Base-by-base conservation (phyloP, 92 coral and sea anemone genomes). In the Zoanthus sansibaricus region DNA sequence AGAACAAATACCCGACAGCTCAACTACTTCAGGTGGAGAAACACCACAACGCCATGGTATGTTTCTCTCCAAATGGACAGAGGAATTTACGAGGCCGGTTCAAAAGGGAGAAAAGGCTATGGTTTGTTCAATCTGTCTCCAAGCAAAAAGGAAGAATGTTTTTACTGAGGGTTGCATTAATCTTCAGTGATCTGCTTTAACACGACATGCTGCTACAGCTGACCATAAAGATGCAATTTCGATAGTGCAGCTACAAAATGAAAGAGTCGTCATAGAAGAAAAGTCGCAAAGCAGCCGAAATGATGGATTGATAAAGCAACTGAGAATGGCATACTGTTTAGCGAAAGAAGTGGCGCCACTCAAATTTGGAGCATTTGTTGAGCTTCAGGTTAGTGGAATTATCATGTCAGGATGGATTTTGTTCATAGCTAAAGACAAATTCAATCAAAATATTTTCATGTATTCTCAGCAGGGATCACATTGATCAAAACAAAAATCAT, bases 91-190 rank as follows among this genome's bases (percentile, higher is more conserved):
- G 69, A 30, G 47, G 82, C 82, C 55, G 82, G 69, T 55, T 77
- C 47, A 77, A 77, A 77, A 56, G 70, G 82, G 68, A 77, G 82
- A 56, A 77, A 77, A 16, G 17, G 51, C 82, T 20, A 77, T 77
- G 82, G 48, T 56, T 59, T 77, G 69, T 77, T 25, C 51, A 30
- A 77, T 77, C 25, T 54, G 82, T 77, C 55, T 54, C 45, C 45
- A 32, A 77, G 89, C 75, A 44, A 59, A 76, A 75, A 75, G 79
- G 70, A 61, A 86, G 84, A 86, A 86, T 69, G 84, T 2, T 82
- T 86, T 86, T 71, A 67, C 89, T 71, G 71, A 78, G 48, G 78
- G 85, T 76, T 86, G 84, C 67, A 86, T 55, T 45, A 66, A 86
- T 42, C 55, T 72, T 72, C 76, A 72, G 52, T 30, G 52, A 72